Conservation (phyloP, 2,113 vertebrate genomes). For the Lathamus discolor region DNA sequence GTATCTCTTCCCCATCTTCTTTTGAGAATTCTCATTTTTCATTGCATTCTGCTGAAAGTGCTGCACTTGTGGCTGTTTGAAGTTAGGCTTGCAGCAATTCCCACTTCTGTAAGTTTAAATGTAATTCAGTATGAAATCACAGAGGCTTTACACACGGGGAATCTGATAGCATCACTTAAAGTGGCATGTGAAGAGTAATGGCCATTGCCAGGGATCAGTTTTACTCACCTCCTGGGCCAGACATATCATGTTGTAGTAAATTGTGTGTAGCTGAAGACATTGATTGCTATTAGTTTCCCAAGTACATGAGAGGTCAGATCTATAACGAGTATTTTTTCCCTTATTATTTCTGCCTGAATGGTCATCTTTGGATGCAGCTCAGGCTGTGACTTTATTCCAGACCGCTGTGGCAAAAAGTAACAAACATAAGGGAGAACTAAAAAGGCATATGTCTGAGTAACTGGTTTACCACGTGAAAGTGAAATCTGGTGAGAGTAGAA, state of each 20-base stretch:
- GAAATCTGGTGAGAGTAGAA: background rate
- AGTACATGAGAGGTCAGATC: conserved; percentile 43
- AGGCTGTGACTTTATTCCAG: background rate
- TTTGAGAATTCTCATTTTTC: background rate
- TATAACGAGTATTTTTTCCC: background rate
- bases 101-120: background rate
- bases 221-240: background rate
- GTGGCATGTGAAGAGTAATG: background rate
- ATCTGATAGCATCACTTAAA: background rate
- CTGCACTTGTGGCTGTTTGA: background rate
- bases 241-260: conserved; percentile 59
- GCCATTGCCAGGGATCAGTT: conserved; percentile 2
- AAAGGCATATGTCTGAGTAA: background rate
- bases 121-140: background rate
- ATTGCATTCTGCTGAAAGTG: background rate
- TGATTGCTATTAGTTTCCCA: conserved; percentile 56
- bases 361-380: background rate
- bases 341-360: conserved; percentile 30
- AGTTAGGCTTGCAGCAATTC: background rate
- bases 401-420: background rate
- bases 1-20: background rate
- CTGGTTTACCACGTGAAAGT: background rate
- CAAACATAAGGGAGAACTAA: background rate
- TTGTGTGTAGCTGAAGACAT: conserved; percentile 54
- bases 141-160: background rate